phyloP scores from a whole-genome alignment of 1,140 invertebrate species.

The Cotesia glomerata region DNA sequence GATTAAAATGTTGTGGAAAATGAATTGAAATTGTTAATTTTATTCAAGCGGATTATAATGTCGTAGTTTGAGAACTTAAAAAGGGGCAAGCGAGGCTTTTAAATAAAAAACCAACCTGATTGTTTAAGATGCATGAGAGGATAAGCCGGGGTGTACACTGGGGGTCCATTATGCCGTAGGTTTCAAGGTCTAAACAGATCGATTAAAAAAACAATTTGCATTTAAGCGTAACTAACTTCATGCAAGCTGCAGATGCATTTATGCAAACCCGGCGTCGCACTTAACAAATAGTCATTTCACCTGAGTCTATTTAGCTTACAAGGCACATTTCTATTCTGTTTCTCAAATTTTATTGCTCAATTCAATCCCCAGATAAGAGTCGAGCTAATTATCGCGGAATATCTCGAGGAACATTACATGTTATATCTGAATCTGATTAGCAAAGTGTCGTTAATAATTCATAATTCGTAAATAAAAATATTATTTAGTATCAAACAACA shows the following conservation, averaged over 20 bases:
- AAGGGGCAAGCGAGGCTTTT: too few relatives aligned
- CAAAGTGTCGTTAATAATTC: too few relatives aligned
- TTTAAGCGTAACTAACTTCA: conserved; percentile 63
- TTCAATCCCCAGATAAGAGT: neutral
- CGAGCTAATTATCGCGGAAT: neutral
- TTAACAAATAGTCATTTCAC: conserved; percentile 47
- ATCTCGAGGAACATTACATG: too few relatives aligned
- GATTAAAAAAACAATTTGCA: conserved; percentile 53
- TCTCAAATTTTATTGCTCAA: conserved; percentile 18
- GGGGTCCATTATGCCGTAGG: conserved; percentile 32
- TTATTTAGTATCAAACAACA: too few relatives aligned
- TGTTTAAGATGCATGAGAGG: conserved; percentile 25
- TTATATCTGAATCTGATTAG: too few relatives aligned
- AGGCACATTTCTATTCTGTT: conserved; percentile 35
- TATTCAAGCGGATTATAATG: too few relatives aligned
- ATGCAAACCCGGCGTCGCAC: conserved; percentile 49
- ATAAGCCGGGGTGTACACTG: conserved; percentile 14
- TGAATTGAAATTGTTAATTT: too few relatives aligned
- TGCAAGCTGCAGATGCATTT: conserved; percentile 49
- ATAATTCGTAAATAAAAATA: too few relatives aligned
- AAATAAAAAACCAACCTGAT: conserved; percentile 9
- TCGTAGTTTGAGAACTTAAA: too few relatives aligned
- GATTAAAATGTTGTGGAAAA: too few relatives aligned
- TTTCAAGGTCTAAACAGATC: conserved; percentile 36
- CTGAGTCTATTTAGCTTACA: conserved; percentile 39